Evolutionary conservation across 2,888 invertebrate genomes (phyloP), one percentile per base, ranked within the genome.

Genomic region (Calephelis perditalis): DNA sequence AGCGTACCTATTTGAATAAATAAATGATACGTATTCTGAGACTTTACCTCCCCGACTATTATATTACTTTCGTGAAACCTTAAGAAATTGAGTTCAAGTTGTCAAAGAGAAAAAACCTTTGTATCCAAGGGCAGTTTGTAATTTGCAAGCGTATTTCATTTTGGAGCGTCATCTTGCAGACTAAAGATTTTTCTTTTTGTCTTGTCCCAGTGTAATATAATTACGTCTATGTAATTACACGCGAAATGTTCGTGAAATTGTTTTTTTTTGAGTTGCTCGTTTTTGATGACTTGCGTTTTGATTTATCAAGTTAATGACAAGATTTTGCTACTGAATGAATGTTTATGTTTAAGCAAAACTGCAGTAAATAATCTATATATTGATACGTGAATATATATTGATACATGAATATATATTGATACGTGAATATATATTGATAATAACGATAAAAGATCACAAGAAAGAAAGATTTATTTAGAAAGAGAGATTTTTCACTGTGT

Each of bases 31-130:
- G 52, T 52, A 52, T 35, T 52, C 52, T 15, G 52, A 52, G 52
- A 52, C 35, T 15, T 35, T 52, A 52, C 52, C 52, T 52, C 52
- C 26, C 7, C 35, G 52, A 52, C 52, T 52, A 52, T 52, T 52
- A 52, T 52, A 52, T 52, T 52, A 52, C 52, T 62, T 62, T 62
- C 59, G 36, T 52, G 15, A 26, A 59, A 43, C n/a, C 47, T 57
- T 62, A 55, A 62, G 62, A 60, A 64, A 58, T 58, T 61, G 57
- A 62, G 47, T 46, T 55, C 44, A 35, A 59, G 46, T 45, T 61
- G 52, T 65, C 57, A 65, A 65, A 63, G 61, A 44, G 46, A 61
- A 65, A 62, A 60, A 57, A 57, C 49, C 49, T 49, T 46, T 59
- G 54, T 59, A 46, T 59, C 55, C 35, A 59, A 58, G 37, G 47